phyloP scores from a whole-genome alignment of 2,797 vertebrate species.

The Schizopygopsis malacanthus region DNA sequence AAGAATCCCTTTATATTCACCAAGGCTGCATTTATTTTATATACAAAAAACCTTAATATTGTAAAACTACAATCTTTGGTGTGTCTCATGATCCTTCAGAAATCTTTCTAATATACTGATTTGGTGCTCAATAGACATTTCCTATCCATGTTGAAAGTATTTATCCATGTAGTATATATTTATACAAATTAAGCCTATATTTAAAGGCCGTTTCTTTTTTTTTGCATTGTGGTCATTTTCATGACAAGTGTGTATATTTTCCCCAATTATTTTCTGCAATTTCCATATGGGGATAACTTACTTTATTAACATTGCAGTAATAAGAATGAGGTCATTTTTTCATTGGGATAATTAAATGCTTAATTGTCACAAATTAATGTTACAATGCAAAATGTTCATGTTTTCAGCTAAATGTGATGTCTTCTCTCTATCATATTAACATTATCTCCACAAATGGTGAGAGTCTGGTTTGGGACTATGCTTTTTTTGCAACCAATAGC shows the following conservation, averaged over 20 bases:
- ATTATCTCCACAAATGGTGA: not conserved
- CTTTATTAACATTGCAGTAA: not conserved
- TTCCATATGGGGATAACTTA: not conserved
- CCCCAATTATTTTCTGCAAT: not conserved
- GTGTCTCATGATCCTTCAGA: not conserved
- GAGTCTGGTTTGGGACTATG: no score
- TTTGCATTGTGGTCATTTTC: no score
- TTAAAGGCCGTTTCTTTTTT: no score
- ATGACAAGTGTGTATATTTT: not conserved
- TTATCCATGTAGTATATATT: no score
- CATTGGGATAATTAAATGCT: not conserved
- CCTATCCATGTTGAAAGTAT: not conserved
- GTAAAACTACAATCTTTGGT: no score
- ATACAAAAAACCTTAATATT: no score
- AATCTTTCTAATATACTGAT: not conserved
- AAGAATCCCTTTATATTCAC: no score
- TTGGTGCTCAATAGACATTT: not conserved
- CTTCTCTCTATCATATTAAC: not conserved
- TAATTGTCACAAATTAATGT: not conserved
- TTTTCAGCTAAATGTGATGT: not conserved
- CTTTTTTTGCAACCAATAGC: not conserved
- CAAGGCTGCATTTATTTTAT: not conserved
- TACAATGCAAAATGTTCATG: not conserved
- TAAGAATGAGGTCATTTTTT: not conserved
- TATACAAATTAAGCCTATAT: no score